Conservation (phyloP, 2,113 vertebrate genomes). For the Mustelus asterias region DNA sequence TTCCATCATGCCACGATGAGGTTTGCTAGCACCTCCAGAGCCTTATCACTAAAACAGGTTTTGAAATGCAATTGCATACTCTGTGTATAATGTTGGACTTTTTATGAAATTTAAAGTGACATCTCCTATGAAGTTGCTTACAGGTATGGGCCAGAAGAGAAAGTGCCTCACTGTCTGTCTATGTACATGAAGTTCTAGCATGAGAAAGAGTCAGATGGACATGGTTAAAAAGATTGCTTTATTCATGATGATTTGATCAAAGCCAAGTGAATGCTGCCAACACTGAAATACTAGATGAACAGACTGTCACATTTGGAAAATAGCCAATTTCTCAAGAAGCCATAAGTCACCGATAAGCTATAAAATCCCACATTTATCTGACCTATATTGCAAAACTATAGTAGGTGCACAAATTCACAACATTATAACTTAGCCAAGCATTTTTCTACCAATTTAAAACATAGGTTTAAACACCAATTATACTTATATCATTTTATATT, state of each 20-base stretch:
- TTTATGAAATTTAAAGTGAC: background rate
- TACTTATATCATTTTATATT: background rate
- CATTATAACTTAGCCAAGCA: background rate
- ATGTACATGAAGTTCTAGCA: background rate
- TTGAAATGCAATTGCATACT: background rate
- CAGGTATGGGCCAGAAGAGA: background rate
- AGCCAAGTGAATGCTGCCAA: background rate
- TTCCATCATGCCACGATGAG: background rate
- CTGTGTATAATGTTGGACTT: background rate
- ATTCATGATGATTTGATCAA: background rate
- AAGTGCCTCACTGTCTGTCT: background rate
- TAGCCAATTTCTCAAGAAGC: background rate
- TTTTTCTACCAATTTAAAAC: background rate
- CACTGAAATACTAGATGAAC: background rate
- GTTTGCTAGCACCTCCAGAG: background rate
- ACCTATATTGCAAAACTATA: background rate
- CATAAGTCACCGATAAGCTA: background rate
- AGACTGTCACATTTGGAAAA: constrained; percentile 7
- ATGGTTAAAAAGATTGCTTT: background rate
- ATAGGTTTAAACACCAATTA: background rate
- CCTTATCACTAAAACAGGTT: background rate
- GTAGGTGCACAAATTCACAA: background rate
- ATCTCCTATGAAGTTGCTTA: background rate
- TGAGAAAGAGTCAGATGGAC: background rate
- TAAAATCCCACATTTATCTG: background rate